Conservation (phyloP, 64 coral and sea anemone species). For the Astreopora myriophthalma region DNA sequence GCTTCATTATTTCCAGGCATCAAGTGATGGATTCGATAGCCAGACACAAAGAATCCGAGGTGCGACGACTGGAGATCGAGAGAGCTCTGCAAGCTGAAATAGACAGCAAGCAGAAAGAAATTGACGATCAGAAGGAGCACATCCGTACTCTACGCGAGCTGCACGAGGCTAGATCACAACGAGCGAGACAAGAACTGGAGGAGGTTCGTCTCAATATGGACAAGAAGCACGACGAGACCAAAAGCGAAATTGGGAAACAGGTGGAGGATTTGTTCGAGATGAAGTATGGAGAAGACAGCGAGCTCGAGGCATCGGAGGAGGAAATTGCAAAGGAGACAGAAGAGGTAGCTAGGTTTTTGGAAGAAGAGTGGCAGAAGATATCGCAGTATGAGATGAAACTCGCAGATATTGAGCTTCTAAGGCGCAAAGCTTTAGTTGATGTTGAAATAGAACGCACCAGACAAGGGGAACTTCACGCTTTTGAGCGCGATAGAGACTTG, state of each 20-base stretch:
- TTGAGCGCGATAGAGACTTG: slow-evolving; percentile 72
- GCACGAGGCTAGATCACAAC: slow-evolving; percentile 57
- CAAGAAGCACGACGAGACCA: slow-evolving; percentile 61
- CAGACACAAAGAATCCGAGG: slow-evolving; percentile 91
- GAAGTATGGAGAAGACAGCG: neutral
- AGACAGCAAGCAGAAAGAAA: slow-evolving; percentile 83
- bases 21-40: slow-evolving; percentile 80
- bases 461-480: slow-evolving; percentile 56
- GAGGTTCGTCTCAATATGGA: slow-evolving; percentile 42
- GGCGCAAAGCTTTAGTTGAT: slow-evolving; percentile 61
- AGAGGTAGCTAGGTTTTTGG: slow-evolving; percentile 57
- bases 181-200: slow-evolving; percentile 71
- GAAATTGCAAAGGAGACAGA: slow-evolving; percentile 64
- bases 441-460: slow-evolving; percentile 61
- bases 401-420: slow-evolving; percentile 81
- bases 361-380: slow-evolving; percentile 81
- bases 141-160: slow-evolving; percentile 64
- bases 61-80: slow-evolving; percentile 82
- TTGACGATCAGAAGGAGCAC: slow-evolving; percentile 84
- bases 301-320: neutral
- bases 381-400: slow-evolving; percentile 83
- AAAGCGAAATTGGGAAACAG: slow-evolving; percentile 39
- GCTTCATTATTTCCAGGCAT: slow-evolving; percentile 12
- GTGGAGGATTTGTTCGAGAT: slow-evolving; percentile 66
- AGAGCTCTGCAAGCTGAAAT: slow-evolving; percentile 80